A percentile compares a stretch with the other conserved stretches of the same genome.
These are phyloP conservation scores for Morpho helenor DNA, from an alignment of 2,888 invertebrate species.

Conservation along the genomic window DNA sequence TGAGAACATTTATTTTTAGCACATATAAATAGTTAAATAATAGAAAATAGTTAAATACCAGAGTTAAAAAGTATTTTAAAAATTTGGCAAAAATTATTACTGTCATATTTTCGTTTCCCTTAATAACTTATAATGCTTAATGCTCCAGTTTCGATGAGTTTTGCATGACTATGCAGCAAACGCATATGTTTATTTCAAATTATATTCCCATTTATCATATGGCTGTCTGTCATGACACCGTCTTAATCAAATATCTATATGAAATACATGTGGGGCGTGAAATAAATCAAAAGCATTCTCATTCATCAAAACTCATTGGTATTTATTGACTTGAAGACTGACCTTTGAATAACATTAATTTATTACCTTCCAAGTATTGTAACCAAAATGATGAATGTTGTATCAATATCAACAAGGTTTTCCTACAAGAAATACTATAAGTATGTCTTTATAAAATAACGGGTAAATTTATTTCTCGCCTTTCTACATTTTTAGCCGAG, in stretches of 20 bases:
- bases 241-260: conserved; percentile 58
- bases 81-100: too few relatives aligned
- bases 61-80: too few relatives aligned
- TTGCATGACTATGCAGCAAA: too few relatives aligned
- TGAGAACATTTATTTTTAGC: too few relatives aligned
- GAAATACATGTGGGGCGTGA: conserved; percentile 40
- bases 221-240: conserved; percentile 43
- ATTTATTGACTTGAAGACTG: conserved; percentile 25
- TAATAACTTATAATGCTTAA: too few relatives aligned
- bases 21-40: too few relatives aligned
- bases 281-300: conserved; percentile 45
- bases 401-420: not conserved
- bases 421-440: not conserved
- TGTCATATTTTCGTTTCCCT: too few relatives aligned
- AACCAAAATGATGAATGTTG: conserved; percentile 8
- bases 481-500: not conserved
- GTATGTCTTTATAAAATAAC: too few relatives aligned
- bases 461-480: too few relatives aligned
- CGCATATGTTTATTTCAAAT: too few relatives aligned
- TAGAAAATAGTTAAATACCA: too few relatives aligned
- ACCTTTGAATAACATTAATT: conserved; percentile 15
- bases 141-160: too few relatives aligned
- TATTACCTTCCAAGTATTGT: conserved; percentile 11
- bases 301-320: conserved; percentile 49
- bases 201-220: conserved; percentile 51